A percentile compares a stretch with the other conserved stretches of the same genome.
These are phyloP conservation scores for Clitarchus hookeri DNA, from an alignment of 2,888 invertebrate species.

Conservation along the genomic window DNA sequence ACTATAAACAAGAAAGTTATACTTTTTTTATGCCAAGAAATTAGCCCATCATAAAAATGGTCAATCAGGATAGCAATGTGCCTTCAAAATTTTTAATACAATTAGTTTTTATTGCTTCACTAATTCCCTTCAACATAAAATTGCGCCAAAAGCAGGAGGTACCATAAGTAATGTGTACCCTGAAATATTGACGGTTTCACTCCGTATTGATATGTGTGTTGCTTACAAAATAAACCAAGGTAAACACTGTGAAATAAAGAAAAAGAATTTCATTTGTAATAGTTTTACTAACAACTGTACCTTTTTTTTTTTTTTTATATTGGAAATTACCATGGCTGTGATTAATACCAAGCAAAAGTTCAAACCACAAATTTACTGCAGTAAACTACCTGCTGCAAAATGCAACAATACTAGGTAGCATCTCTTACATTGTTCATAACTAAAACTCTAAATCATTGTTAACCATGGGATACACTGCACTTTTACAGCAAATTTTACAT, in stretches of 20 bases:
- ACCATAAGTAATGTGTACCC: neutral
- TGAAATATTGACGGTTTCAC: neutral
- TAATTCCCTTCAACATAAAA: neutral
- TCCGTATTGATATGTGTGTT: too few relatives aligned
- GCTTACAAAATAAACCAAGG: neutral
- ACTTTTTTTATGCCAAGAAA: neutral
- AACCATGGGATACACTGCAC: neutral
- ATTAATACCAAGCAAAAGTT: neutral
- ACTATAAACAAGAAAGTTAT: constrained; percentile 2
- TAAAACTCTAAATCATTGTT: neutral
- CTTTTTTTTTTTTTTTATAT: neutral
- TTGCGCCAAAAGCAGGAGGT: neutral
- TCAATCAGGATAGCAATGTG: constrained; percentile 11
- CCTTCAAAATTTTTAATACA: neutral
- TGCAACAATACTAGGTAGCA: neutral
- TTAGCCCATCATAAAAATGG: constrained; percentile 21
- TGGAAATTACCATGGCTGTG: constrained; percentile 1
- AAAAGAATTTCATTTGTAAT: neutral
- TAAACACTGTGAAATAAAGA: neutral
- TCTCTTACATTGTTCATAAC: neutral
- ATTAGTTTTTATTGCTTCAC: neutral
- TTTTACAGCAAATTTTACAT: neutral
- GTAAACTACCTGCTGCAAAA: neutral
- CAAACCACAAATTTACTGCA: constrained; percentile 2
- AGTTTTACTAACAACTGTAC: neutral